Base-by-base conservation (phyloP, 23 tunicate species). In the Corella eumyota region DNA sequence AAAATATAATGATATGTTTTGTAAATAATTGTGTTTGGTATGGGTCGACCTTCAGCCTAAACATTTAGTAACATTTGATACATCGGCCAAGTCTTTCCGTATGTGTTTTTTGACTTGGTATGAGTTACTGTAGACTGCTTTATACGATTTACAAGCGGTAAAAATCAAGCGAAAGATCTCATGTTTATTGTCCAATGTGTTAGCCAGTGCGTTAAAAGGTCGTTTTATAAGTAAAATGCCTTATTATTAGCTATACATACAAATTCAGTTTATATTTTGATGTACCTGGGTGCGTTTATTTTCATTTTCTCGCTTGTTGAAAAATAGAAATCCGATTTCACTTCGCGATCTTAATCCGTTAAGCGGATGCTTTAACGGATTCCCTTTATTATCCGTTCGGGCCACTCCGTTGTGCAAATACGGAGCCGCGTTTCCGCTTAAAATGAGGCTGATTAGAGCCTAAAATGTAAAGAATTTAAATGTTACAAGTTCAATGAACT, bases 251-350 rank as follows among this genome's bases (percentile, higher is more conserved):
- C n/a, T n/a, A n/a, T n/a, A n/a, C n/a, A n/a, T n/a, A n/a, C n/a
- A n/a, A n/a, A n/a, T n/a, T n/a, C n/a, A n/a, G n/a, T n/a, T n/a
- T n/a, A n/a, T n/a, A n/a, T n/a, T n/a, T n/a, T n/a, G n/a, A n/a
- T n/a, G n/a, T 27, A 75, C 94, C 78, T 69, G 57, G 2, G 94
- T 84, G 21, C 94, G 48, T 30, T 70, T 69, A 3, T 69, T 51
- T 26, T 84, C 94, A 2, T 40, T 47, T 63, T 84, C 83, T 33
- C 63, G 57, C 64, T 84, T 84, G 62, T 84, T 53, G 30, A 75
- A 84, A 38, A 75, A 84, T 25, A 84, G 60, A 58, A 84, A 84
- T 50, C 94, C 94, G 44, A 84, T 27, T 51, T 67, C 77, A 54
- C 94, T 69, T 62, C 94, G 50, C 36, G 58, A 45, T 56, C 73